A percentile compares a stretch with the other conserved stretches of the same genome.
Evolutionary conservation across 2,797 vertebrate species (phyloP).

Genomic region (Anguilla pacifica): DNA sequence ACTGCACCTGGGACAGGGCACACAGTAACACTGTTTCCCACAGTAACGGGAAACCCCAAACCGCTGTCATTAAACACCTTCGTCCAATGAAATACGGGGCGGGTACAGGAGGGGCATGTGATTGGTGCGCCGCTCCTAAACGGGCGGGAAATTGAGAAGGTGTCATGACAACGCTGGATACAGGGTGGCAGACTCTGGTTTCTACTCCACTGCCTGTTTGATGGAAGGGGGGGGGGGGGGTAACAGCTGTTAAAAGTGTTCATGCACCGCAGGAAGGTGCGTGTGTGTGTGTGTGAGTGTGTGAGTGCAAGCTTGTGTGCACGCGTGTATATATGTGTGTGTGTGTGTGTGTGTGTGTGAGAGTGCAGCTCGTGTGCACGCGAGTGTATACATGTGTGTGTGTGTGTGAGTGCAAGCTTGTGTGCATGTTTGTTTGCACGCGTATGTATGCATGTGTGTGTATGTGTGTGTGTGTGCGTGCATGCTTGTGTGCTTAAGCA

Average conservation of each 20-base stretch:
- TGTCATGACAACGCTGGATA: background rate
- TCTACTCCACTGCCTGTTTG: background rate
- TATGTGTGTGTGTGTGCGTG: background rate
- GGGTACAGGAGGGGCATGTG: constrained; percentile 55
- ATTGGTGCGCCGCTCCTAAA: constrained; percentile 52
- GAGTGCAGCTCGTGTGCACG: background rate
- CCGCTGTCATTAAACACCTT: constrained; percentile 72
- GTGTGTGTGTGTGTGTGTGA: background rate
- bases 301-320: background rate
- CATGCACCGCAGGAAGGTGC: background rate
- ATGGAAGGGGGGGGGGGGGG: background rate
- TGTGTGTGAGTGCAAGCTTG: background rate
- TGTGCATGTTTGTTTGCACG: background rate
- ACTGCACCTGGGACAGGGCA: background rate
- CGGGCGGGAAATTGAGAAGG: no score
- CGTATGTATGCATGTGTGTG: no score
- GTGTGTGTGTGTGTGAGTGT: background rate
- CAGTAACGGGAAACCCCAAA: constrained; percentile 59
- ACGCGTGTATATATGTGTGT: background rate
- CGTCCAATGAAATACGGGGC: constrained; percentile 75
- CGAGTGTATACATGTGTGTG: background rate
- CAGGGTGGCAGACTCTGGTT: background rate
- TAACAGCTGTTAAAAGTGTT: background rate
- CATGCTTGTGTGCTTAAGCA: background rate
- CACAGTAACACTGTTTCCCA: background rate